Base-by-base conservation (phyloP, 2,113 vertebrate genomes). In the Aplodontia rufa region DNA sequence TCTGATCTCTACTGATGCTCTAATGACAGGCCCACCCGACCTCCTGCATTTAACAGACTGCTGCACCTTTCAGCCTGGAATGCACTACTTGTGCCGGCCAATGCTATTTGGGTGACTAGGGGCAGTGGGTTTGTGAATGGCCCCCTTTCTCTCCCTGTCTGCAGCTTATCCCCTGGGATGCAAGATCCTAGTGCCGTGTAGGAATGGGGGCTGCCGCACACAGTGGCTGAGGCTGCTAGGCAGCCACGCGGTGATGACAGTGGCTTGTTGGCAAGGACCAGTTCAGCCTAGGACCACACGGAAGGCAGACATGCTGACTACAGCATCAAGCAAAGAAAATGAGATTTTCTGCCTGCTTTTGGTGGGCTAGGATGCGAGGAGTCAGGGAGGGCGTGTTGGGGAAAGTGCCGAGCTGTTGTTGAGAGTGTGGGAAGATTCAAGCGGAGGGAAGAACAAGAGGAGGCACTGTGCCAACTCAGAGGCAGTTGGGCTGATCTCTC, bases 371-470 rank as follows among this genome's bases (percentile, higher is more conserved):
- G 82, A 37, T 1, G 37, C 35, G 79, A 49, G 51, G 91, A 68
- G 37, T 8, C 8, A 78, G 53, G 53, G 79, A 93, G 58, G 42
- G 79, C 26, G 85, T 47, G 42, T 12, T 45, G 47, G 92, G 75
- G 93, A 87, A 60, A 12, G 80, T 69, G 96, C 95, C 96, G 96
- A 95, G 86, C 89, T 91, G 91, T n/a, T 66, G 94, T 87, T 71
- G 96, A 75, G 71, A 97, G 87, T 97, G 97, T 97, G 97, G 97
- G 96, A 97, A 97, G 97, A 87, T 49, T 69, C 84, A 75, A 80
- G n/a, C 40, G 49, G 55, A 90, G n/a, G 35, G 47, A 45, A 47
- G 62, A 83, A 86, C 90, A 87, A 87, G 93, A 80, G 72, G 80
- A 90, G 96, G 95, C 95, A 74, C 60, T 20, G 16, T 53, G 96